Percentiles rank a stretch among this genome's conserved stretches.
phyloP scores from a whole-genome alignment of 2,888 invertebrate species.

The Poecilobothrus nobilitatus region DNA sequence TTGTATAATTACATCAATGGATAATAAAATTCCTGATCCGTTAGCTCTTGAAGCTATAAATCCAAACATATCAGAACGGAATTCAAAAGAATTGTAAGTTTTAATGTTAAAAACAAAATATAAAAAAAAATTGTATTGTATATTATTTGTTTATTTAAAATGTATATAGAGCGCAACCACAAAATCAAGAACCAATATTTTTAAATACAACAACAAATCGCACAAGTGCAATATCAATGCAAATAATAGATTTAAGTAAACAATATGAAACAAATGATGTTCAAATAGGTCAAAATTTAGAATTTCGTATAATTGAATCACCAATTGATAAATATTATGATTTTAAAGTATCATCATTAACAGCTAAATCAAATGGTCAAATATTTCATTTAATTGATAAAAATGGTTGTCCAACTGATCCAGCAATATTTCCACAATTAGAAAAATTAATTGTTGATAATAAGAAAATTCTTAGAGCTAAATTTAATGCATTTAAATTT shows the following conservation, averaged over 20 bases:
- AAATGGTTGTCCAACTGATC: constrained; percentile 71
- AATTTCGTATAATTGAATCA: constrained; percentile 53
- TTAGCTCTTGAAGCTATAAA: constrained; percentile 49
- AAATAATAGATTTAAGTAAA: constrained; percentile 52
- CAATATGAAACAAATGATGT: constrained; percentile 54
- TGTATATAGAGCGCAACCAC: neutral
- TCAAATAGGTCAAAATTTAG: constrained; percentile 58
- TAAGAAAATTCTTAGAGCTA: constrained; percentile 47
- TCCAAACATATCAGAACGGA: neutral
- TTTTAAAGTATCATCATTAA: constrained; percentile 67
- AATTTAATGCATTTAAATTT: constrained; percentile 80
- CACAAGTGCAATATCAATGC: constrained; percentile 39
- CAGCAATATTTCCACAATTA: constrained; percentile 47
- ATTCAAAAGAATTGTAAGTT: constrained; percentile 21
- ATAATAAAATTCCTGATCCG: constrained; percentile 43
- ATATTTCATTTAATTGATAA: constrained; percentile 67
- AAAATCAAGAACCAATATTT: constrained; percentile 21
- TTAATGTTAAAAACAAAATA: constrained; percentile 32
- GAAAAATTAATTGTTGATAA: constrained; percentile 36
- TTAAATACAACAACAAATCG: constrained; percentile 39
- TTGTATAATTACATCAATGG: constrained; percentile 52
- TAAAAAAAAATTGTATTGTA: neutral
- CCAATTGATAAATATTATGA: constrained; percentile 49
- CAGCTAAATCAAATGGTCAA: constrained; percentile 71
- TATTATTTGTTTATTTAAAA: neutral